Base-by-base conservation (phyloP, 2,797 vertebrate genomes). In the Hydrocynus forskahlii region DNA sequence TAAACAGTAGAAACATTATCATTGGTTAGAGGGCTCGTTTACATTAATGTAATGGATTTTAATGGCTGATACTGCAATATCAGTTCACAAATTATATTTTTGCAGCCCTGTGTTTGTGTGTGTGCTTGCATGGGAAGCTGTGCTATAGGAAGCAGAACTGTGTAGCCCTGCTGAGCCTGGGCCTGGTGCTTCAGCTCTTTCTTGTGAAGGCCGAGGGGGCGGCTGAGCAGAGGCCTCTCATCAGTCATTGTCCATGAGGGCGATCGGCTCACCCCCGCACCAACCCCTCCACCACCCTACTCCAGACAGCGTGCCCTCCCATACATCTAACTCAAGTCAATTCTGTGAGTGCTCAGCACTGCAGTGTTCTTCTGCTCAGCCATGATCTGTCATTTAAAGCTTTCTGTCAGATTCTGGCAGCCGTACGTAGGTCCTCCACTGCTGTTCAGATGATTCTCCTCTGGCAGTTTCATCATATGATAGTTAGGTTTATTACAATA, bases 241-340 rank as follows among this genome's bases (percentile, higher is more conserved):
- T 82, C 83, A 75, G 71, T 82, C 74, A 79, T 75, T 81, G 75
- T 82, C 62, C 55, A 16, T 50, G 76, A 63, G 62, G 77, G 68
- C 63, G 73, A 82, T 74, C 50, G 55, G 48, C 57, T 76, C 25
- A 64, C 70, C 64, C 48, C 63, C 19, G 2, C 60, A 78, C 62
- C 48, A 67, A 38, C 81, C 76, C 62, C 69, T 12, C 70, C 76
- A 64, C 67, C 50, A 13, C 40, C 79, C 60, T 48, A 75, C 25
- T 38, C 40, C 76, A 69, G 76, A 76, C 80, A 75, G 73, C 74
- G 63, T 79, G 71, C 71, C 81, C 74, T 75, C 80, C 55, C 80
- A 83, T 79, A 83, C 72, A 78, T 83, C 76, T 79, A 40, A 14
- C 76, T 77, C 63, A 75, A 79, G 38, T 84, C 80, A 71, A 69